Percentiles rank a stretch among this genome's conserved stretches.
Evolutionary conservation across 2,888 invertebrate species (phyloP).

Genomic region (Catocala fraxini): DNA sequence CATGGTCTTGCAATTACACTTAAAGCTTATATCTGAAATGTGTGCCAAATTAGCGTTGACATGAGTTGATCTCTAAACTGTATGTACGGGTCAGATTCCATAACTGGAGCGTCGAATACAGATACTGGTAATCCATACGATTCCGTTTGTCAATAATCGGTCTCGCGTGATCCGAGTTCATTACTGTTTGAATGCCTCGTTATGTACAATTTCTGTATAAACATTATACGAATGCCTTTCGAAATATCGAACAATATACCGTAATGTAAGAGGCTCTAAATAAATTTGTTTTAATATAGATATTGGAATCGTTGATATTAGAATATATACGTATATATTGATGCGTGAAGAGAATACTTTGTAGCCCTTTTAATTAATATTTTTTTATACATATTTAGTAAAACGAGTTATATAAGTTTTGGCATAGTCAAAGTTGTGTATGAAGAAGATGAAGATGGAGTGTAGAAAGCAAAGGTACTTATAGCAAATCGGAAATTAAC

Average conservation of each 20-base stretch:
- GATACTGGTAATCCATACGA: conserved; percentile 17
- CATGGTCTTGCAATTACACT: not conserved
- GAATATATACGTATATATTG: no score
- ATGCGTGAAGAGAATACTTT: no score
- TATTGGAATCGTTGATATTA: no score
- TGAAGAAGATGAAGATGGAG: no score
- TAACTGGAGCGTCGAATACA: conserved; percentile 18
- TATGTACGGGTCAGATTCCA: conserved; percentile 11
- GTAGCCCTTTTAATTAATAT: no score
- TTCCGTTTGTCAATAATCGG: conserved; percentile 14
- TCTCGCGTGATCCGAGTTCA: conserved; percentile 5
- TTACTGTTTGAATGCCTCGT: conserved; percentile 1
- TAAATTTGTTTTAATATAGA: no score
- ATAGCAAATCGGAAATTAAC: not conserved
- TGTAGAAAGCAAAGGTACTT: no score
- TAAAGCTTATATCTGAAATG: conserved; percentile 4
- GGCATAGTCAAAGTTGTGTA: no score
- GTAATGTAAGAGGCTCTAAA: no score
- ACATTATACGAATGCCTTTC: no score
- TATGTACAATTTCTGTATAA: not conserved
- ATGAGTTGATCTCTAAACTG: conserved; percentile 11
- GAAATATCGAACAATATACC: not conserved
- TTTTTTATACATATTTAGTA: no score
- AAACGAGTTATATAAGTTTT: no score
- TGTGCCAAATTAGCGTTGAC: conserved; percentile 7